These are phyloP conservation scores for Sebastolobus alascanus DNA, from an alignment of 2,797 vertebrate species.

Conservation along the genomic window DNA sequence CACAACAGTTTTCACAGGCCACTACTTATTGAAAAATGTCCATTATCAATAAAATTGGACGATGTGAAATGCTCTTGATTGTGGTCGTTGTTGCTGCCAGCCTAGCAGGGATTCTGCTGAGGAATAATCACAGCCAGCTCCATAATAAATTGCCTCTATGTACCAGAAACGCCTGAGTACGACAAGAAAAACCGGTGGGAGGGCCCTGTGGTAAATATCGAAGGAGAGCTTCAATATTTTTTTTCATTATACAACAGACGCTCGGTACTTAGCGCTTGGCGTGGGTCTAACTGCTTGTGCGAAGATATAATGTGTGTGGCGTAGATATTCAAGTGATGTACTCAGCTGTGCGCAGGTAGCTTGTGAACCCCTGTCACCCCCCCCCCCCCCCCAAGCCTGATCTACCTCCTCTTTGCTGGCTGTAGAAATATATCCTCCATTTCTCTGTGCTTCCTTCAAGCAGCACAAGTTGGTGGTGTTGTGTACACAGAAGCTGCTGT, in stretches of 20 bases:
- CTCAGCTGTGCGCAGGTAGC: constrained; percentile 15
- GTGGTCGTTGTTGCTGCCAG: constrained; percentile 17
- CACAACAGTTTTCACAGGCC: too few species aligned
- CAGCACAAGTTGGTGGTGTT: constrained; percentile 5
- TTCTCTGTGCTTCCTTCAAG: constrained; percentile 3
- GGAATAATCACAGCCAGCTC: constrained; percentile 66
- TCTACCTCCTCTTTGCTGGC: constrained; percentile 5
- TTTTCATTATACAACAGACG: constrained; percentile 41
- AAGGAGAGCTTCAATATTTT: constrained; percentile 33
- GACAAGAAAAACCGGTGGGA: constrained; percentile 18
- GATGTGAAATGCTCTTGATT: neutral
- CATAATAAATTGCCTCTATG: constrained; percentile 59
- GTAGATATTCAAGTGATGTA: constrained; percentile 45
- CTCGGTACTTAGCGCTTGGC: constrained; percentile 45
- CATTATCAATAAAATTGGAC: neutral
- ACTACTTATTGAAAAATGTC: neutral
- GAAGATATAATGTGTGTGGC: constrained; percentile 40
- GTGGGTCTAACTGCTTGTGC: constrained; percentile 42
- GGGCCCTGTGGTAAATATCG: constrained; percentile 42
- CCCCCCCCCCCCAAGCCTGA: neutral
- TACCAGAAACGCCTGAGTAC: constrained; percentile 44
- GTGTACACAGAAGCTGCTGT: constrained; percentile 9
- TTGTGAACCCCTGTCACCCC: constrained; percentile 17
- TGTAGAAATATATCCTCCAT: constrained; percentile 8
- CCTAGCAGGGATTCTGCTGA: constrained; percentile 45